Base-by-base conservation (phyloP, 1,140 invertebrate genomes). In the Eciton burchellii region DNA sequence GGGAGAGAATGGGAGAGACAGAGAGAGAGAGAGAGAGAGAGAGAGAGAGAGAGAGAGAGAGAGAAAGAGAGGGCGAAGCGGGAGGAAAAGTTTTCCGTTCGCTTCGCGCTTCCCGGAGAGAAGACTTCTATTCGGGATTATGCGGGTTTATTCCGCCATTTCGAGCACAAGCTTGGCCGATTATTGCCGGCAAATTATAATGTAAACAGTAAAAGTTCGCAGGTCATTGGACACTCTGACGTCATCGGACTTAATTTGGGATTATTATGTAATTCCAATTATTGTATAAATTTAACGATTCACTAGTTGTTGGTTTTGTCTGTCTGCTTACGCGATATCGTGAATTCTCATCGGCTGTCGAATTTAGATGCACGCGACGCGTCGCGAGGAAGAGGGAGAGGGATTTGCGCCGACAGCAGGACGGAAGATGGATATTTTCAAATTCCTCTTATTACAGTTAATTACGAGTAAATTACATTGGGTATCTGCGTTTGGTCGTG, bases 31-130 rank as follows among this genome's bases (percentile, higher is more conserved):
- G 43, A 26, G 21, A 35, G 35, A 35, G 35, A 35, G 6, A 35
- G 35, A 35, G n/a, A n/a, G n/a, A n/a, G 0, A n/a, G 14, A 70
- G n/a, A 11, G 19, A n/a, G 19, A 19, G 3, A 70, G 43, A 26
- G 21, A 35, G 35, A 35, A 6, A 35, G 6, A 35, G 35, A 35
- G 3, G 35, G 35, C 35, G 6, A 2, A 52, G 21, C 16, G 14
- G 3, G 6, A 11, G n/a, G 26, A 70, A 54, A 54, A 70, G 66
- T 70, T 54, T 70, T 54, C 35, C 54, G n/a, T 70, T 70, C n/a
- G n/a, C 49, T 52, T 35, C n/a, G 24, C 49, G 49, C 8, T 35
- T n/a, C n/a, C 35, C 3, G 14, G 19, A 54, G 12, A 70, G 11
- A 35, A 47, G 8, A 16, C 45, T 21, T 52, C 52, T 54, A 35